Conservation (phyloP, 2,113 vertebrate genomes). For the Corythornis madagascariensis region DNA sequence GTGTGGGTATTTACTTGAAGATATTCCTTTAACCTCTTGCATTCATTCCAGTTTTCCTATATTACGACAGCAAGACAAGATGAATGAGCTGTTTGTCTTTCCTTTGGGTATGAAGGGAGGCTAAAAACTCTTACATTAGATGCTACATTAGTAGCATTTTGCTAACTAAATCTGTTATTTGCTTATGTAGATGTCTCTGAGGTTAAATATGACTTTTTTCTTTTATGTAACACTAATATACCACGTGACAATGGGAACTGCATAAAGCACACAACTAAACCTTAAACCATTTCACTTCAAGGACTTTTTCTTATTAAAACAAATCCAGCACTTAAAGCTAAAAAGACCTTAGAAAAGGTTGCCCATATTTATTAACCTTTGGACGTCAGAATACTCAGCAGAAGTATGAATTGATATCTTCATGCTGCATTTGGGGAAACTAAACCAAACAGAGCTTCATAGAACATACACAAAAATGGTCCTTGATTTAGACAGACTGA, state of each 20-base stretch:
- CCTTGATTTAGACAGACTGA: accelerated
- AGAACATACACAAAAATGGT: not conserved
- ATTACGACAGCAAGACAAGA: not conserved
- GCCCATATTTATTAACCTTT: not conserved
- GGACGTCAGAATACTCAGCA: not conserved
- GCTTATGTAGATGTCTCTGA: not conserved
- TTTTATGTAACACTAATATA: not conserved
- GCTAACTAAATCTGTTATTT: not conserved
- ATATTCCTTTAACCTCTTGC: not conserved
- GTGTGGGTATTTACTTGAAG: not conserved
- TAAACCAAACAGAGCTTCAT: not conserved
- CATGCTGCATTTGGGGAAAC: not conserved
- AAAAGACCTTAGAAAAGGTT: not conserved
- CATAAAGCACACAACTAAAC: not conserved
- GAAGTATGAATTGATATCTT: not conserved
- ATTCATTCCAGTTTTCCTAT: not conserved
- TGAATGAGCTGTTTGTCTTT: not conserved
- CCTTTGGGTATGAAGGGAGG: not conserved
- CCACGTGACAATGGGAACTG: not conserved
- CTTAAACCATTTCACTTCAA: not conserved
- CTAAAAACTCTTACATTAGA: not conserved
- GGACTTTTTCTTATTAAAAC: not conserved
- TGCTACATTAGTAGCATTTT: not conserved
- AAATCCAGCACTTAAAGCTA: not conserved
- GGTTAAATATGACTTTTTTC: not conserved